Conservation (phyloP, 1,140 invertebrate species). For the Penaeus indicus region DNA sequence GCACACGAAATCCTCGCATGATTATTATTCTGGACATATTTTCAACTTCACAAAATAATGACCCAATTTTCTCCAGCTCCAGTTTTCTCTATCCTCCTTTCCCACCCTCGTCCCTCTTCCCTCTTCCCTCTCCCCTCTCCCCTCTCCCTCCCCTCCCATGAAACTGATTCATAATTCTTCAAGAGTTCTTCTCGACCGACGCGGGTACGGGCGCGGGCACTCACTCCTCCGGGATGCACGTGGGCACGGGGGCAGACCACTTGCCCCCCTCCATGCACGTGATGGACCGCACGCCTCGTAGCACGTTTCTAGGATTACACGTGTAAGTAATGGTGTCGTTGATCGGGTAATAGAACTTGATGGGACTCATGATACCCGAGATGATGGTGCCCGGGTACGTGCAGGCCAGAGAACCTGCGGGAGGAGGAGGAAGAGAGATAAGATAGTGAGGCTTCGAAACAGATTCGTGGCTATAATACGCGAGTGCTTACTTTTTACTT, state of each 20-base stretch:
- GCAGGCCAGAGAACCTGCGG: constrained; percentile 82
- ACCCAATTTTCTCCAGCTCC: too few relatives aligned
- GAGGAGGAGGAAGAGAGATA: neutral
- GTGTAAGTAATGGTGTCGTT: constrained; percentile 88
- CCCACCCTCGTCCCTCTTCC: too few relatives aligned
- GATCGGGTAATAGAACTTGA: constrained; percentile 89
- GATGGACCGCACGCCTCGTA: constrained; percentile 82
- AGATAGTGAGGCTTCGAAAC: neutral
- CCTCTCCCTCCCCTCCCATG: too few relatives aligned
- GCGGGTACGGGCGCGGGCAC: neutral
- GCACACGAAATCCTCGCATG: too few relatives aligned
- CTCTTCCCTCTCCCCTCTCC: too few relatives aligned
- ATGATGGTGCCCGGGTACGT: constrained; percentile 88
- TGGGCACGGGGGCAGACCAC: constrained; percentile 86
- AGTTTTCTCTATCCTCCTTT: too few relatives aligned
- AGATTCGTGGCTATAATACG: too few relatives aligned
- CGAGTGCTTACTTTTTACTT: too few relatives aligned
- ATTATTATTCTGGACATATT: too few relatives aligned
- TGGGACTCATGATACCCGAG: constrained; percentile 85
- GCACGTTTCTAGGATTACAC: constrained; percentile 81
- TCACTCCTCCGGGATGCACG: constrained; percentile 68
- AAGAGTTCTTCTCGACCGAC: neutral
- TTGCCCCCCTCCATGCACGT: constrained; percentile 84
- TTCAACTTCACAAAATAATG: too few relatives aligned
- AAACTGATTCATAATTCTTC: neutral